A percentile compares a stretch with the other conserved stretches of the same genome.
These are phyloP conservation scores for Gadopsis marmoratus DNA, from an alignment of 2,797 vertebrate species.

Conservation along the genomic window DNA sequence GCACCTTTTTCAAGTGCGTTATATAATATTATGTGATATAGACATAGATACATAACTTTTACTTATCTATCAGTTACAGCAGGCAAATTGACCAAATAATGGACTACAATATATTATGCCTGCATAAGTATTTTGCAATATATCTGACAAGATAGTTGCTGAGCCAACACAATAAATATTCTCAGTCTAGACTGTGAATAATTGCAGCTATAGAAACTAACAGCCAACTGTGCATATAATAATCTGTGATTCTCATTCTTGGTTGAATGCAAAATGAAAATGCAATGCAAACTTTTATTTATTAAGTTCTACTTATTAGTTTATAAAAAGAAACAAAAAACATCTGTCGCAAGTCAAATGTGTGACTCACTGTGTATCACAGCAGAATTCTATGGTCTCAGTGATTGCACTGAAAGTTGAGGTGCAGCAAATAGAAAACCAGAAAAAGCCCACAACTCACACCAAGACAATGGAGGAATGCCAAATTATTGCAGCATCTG, in stretches of 20 bases:
- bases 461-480: not conserved
- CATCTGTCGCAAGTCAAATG: not conserved
- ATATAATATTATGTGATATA: not conserved
- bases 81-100: not conserved
- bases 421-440: not conserved
- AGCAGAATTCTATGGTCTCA: not conserved
- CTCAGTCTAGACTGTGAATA: not conserved
- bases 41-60: not conserved
- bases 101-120: not conserved
- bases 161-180: not conserved
- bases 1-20: not conserved
- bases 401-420: not conserved
- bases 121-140: not conserved
- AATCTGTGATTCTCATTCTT: not conserved
- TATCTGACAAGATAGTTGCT: not conserved
- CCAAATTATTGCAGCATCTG: not conserved
- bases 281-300: not conserved
- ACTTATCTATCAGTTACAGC: not conserved
- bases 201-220: not conserved
- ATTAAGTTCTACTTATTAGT: not conserved
- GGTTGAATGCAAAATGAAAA: slow-evolving; percentile 1
- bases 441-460: not conserved
- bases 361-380: not conserved
- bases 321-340: slow-evolving; percentile 5
- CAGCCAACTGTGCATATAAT: not conserved